Evolutionary conservation across 2,113 vertebrate genomes (phyloP), one percentile per base, ranked within the genome.

Genomic region (Morone saxatilis): DNA sequence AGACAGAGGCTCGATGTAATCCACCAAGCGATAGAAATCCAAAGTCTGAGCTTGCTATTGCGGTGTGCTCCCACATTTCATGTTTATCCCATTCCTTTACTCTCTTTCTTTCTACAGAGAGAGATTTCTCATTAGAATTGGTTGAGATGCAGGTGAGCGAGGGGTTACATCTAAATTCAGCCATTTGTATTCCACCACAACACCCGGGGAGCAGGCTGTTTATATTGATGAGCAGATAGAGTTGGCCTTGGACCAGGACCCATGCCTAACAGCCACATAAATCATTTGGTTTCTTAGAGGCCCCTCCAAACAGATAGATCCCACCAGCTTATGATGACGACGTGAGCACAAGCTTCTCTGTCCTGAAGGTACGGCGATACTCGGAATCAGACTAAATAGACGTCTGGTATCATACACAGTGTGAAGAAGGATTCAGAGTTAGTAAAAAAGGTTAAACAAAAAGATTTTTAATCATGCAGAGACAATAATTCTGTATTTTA

Each of bases 161-260:
- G 72, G 78, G 84, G 85, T 89, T 83, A 92, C 91, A 85, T 90
- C 86, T 81, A 90, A 92, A 92, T 92, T 80, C 85, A 38, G 17
- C 70, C 84, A 94, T 93, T 90, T 92, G 81, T 93, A 93, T 93
- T 93, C 91, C 62, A 68, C 41, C 54, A 9, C 60, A 53, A 74
- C 81, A 73, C 69, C 76, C 43, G 1, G 43, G 45, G 85, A 91
- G 86, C 78, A 45, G 51, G 59, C 76, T 84, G 87, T 87, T 93
- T 89, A 75, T 89, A 79, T 76, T 89, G 91, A 93, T 89, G 90
- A 92, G 84, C 86, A 81, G 86, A 90, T 72, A 89, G 89, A 83
- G 83, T 78, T 67, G 84, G 91, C 86, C 90, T 87, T 88, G 88
- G 81, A 92, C 87, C 88, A 76, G 71, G 83, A 89, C 78, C 89